A percentile compares a stretch with the other conserved stretches of the same genome.
phyloP scores from a whole-genome alignment of 92 coral and sea anemone genomes.

The Epizoanthus rinbou region DNA sequence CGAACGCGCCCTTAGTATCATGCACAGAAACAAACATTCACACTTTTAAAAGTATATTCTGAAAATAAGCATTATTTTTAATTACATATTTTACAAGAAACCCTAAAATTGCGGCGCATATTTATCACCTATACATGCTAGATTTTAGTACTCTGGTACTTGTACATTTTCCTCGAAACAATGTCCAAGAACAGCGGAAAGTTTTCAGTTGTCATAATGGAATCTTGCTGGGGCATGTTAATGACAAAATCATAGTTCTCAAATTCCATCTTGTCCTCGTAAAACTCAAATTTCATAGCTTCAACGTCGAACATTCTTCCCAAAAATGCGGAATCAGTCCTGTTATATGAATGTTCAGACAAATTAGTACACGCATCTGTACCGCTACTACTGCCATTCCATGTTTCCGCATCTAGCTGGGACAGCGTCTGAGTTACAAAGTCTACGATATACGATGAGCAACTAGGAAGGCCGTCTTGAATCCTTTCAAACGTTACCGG shows the following conservation, averaged over 20 bases:
- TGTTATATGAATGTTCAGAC: background rate
- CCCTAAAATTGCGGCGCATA: too few relatives aligned
- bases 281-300: constrained; percentile 25
- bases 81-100: too few relatives aligned
- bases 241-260: constrained; percentile 37
- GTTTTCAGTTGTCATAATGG: constrained; percentile 18
- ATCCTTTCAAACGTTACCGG: too few relatives aligned
- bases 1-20: too few relatives aligned
- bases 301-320: constrained; percentile 22
- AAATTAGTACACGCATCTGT: background rate
- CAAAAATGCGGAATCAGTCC: background rate
- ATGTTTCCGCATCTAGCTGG: background rate
- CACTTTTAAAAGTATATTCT: too few relatives aligned
- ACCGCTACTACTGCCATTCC: background rate
- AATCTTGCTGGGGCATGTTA: constrained; percentile 31
- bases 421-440: too few relatives aligned
- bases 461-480: too few relatives aligned
- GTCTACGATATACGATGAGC: too few relatives aligned
- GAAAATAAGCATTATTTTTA: too few relatives aligned
- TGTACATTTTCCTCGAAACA: background rate
- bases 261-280: constrained; percentile 38
- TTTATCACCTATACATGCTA: too few relatives aligned
- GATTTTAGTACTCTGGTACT: too few relatives aligned
- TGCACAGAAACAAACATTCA: too few relatives aligned
- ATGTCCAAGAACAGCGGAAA: constrained; percentile 14